Percentiles rank a stretch among this genome's conserved stretches.
phyloP scores from a whole-genome alignment of 2,888 invertebrate genomes.

The Rhyacophila evoluta region DNA sequence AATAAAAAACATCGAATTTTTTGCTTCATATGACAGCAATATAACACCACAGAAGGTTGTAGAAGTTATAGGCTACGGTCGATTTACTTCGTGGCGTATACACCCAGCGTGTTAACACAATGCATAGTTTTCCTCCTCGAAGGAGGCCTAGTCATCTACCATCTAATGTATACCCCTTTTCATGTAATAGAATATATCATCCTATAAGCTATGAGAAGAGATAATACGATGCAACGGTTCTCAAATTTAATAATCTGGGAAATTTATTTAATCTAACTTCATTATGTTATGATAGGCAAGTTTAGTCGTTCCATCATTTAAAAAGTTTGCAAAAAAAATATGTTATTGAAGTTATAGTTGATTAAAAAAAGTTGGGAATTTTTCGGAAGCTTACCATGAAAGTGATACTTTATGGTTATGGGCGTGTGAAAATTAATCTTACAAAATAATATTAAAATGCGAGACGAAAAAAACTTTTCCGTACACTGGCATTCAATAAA shows the following conservation, averaged over 20 bases:
- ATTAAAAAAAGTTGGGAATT: too few species aligned
- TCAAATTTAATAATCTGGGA: not conserved
- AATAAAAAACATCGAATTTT: not conserved
- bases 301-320: too few species aligned
- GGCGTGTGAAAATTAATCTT: too few species aligned
- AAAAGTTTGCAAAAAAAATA: too few species aligned
- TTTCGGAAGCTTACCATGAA: too few species aligned
- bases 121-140: conserved; percentile 32
- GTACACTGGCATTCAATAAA: too few species aligned
- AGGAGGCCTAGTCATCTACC: conserved; percentile 15
- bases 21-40: not conserved
- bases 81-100: conserved; percentile 23
- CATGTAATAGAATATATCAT: conserved; percentile 32
- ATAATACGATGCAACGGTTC: conserved; percentile 6
- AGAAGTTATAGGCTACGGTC: not conserved
- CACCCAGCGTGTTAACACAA: conserved; percentile 19
- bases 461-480: too few species aligned
- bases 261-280: not conserved
- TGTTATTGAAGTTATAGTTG: too few species aligned
- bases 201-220: conserved; percentile 19
- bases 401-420: too few species aligned
- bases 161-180: conserved; percentile 6
- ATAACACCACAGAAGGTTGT: not conserved
- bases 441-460: too few species aligned
- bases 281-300: not conserved